Conservation (phyloP, 2,797 vertebrate genomes). For the Paguma larvata region DNA sequence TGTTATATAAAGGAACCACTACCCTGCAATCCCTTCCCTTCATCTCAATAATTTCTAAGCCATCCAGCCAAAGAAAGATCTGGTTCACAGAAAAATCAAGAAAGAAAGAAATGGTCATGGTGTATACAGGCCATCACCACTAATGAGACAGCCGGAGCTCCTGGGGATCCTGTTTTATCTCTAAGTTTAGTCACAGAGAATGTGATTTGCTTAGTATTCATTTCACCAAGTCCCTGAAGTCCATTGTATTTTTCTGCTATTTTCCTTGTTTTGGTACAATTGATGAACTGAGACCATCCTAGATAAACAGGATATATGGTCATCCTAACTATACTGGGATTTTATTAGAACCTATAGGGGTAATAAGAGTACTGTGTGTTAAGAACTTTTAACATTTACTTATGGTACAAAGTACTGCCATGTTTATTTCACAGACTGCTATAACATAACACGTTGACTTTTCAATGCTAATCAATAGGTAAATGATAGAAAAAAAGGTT, state of each 20-base stretch:
- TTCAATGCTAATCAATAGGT: neutral
- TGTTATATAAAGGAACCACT: neutral
- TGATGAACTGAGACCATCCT: neutral
- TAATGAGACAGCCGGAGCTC: neutral
- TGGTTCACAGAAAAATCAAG: neutral
- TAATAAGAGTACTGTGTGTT: neutral
- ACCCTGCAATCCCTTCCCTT: neutral
- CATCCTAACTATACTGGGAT: neutral
- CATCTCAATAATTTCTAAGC: neutral
- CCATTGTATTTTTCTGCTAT: neutral
- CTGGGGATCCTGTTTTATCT: neutral
- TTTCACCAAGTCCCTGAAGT: neutral
- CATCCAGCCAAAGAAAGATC: neutral
- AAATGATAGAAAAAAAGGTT: neutral
- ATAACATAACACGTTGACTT: neutral
- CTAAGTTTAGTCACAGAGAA: neutral
- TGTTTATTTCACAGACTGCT: constrained; percentile 26
- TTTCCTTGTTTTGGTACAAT: constrained; percentile 21
- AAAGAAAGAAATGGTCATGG: neutral
- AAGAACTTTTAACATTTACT: neutral
- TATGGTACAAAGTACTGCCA: neutral
- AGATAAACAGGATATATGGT: neutral
- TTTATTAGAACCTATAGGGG: neutral
- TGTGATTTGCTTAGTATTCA: neutral
- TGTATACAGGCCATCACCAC: neutral